A percentile compares a stretch with the other conserved stretches of the same genome.
Evolutionary conservation across 2,888 invertebrate species (phyloP).

Genomic region (Colostygia pectinataria): DNA sequence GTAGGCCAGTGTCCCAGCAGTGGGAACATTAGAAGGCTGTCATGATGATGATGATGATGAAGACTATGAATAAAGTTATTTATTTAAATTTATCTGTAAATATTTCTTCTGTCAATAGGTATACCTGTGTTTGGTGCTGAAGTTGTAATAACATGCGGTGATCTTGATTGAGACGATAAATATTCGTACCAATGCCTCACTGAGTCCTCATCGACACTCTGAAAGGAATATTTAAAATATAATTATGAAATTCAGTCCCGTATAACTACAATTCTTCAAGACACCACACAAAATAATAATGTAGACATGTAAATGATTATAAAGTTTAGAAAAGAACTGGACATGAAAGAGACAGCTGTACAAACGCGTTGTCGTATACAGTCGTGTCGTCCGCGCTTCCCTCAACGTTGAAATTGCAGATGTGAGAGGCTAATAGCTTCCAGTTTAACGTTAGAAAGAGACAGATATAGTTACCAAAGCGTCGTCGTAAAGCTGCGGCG

Average conservation of each 20-base stretch:
- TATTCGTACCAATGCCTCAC: conserved; percentile 90
- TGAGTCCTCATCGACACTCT: conserved; percentile 90
- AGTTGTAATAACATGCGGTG: conserved; percentile 86
- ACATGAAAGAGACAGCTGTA: conserved; percentile 53
- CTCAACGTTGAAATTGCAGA: conserved; percentile 87
- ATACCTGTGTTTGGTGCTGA: conserved; percentile 53
- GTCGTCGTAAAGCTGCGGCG: conserved; percentile 85
- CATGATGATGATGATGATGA: too few relatives aligned
- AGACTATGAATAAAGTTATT: too few relatives aligned
- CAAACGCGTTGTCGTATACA: conserved; percentile 91
- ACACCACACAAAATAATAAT: too few relatives aligned
- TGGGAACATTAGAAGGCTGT: too few relatives aligned
- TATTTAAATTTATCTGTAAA: too few relatives aligned
- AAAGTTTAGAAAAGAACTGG: too few relatives aligned
- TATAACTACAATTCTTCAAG: too few relatives aligned
- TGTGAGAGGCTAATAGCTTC: conserved; percentile 90
- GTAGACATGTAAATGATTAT: too few relatives aligned
- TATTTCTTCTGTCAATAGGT: too few relatives aligned
- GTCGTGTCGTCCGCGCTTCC: conserved; percentile 61
- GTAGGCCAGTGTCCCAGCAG: too few relatives aligned
- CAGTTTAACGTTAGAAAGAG: not conserved
- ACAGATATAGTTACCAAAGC: conserved; percentile 28
- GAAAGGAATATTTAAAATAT: too few relatives aligned
- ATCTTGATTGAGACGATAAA: conserved; percentile 87
- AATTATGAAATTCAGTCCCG: too few relatives aligned